phyloP scores from a whole-genome alignment of 2,888 invertebrate genomes.

The Deroplatys truncata region DNA sequence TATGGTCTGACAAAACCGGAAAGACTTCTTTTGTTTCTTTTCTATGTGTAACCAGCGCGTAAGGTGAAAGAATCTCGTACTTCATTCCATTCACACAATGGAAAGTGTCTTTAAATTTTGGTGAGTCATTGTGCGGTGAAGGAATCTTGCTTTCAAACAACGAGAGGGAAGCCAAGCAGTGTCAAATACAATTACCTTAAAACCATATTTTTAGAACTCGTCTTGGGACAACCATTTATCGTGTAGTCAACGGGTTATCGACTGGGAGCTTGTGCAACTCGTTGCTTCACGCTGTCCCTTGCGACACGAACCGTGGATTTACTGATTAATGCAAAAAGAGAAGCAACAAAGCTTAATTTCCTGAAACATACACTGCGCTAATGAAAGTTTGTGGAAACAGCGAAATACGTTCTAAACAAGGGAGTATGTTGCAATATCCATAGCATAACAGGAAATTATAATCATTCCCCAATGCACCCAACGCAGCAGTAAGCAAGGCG shows the following conservation, averaged over 20 bases:
- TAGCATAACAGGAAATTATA: no score
- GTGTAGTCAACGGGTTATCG: not conserved
- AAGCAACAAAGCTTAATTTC: not conserved
- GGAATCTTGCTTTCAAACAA: not conserved
- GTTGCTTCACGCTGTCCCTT: not conserved
- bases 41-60: no score
- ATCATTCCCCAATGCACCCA: no score
- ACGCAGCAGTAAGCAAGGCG: no score
- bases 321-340: not conserved
- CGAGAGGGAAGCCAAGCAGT: not conserved
- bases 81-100: not conserved
- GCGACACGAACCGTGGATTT: not conserved
- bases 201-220: not conserved
- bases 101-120: not conserved
- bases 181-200: not conserved
- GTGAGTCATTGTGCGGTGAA: not conserved
- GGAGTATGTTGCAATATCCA: not conserved
- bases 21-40: no score
- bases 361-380: not conserved
- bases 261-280: not conserved
- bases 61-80: not conserved
- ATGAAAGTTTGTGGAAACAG: not conserved
- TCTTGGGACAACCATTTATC: not conserved
- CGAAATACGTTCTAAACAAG: not conserved
- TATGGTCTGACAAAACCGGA: no score